These are phyloP conservation scores for Eubasilissa regina DNA, from an alignment of 1,140 invertebrate species.

Conservation along the genomic window DNA sequence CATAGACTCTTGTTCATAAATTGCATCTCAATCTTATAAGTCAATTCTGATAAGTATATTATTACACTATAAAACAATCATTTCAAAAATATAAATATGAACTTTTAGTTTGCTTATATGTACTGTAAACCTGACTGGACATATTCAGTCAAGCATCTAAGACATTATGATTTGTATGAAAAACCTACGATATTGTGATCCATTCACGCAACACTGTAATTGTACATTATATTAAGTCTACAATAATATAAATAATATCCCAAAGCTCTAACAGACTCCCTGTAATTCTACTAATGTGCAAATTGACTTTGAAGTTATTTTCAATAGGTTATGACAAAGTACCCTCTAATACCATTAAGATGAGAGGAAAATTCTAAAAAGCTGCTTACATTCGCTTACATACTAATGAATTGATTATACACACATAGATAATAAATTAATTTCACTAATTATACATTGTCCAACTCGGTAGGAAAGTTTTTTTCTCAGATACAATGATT, in stretches of 20 bases:
- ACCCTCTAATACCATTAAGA: not conserved
- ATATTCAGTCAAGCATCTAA: slow-evolving; percentile 9
- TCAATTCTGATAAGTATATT: not conserved
- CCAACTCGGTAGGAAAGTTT: not conserved
- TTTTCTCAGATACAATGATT: slow-evolving; percentile 2
- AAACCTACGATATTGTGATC: too few species aligned
- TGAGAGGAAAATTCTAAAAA: slow-evolving; percentile 13
- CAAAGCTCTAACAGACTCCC: not conserved
- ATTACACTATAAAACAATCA: slow-evolving; percentile 11
- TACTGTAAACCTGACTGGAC: not conserved
- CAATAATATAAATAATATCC: not conserved
- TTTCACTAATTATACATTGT: too few species aligned
- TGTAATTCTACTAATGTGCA: slow-evolving; percentile 18
- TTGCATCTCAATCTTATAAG: too few species aligned
- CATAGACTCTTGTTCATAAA: slow-evolving; percentile 8
- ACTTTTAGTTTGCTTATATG: not conserved
- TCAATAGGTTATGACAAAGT: slow-evolving; percentile 10
- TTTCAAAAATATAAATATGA: slow-evolving; percentile 17
- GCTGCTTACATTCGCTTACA: slow-evolving; percentile 12
- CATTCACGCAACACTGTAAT: not conserved
- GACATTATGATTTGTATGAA: too few species aligned
- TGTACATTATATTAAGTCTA: not conserved
- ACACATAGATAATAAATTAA: not conserved
- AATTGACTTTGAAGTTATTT: slow-evolving; percentile 6
- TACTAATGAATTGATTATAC: not conserved